phyloP scores from a whole-genome alignment of 2,888 invertebrate species.

The Heliconius ismenius region DNA sequence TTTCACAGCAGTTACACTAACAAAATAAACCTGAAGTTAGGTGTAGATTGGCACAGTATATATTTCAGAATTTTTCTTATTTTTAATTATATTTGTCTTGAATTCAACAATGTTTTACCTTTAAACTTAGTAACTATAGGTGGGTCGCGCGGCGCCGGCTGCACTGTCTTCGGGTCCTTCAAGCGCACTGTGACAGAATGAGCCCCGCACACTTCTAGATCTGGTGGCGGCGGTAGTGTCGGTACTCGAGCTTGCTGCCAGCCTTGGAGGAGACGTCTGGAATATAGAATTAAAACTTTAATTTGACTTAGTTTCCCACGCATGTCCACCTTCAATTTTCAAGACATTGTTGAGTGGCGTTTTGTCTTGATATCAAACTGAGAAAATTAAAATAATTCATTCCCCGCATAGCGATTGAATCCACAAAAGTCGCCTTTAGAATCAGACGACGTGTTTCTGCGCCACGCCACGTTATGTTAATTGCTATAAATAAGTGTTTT shows the following conservation, averaged over 20 bases:
- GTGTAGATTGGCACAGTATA: too few relatives aligned
- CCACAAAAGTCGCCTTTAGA: neutral
- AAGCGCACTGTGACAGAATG: slow-evolving; percentile 84
- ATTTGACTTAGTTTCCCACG: neutral
- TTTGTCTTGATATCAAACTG: too few relatives aligned
- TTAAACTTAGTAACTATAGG: slow-evolving; percentile 95
- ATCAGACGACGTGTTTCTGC: too few relatives aligned
- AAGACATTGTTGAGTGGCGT: too few relatives aligned
- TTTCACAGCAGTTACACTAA: too few relatives aligned
- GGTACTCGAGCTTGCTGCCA: slow-evolving; percentile 94
- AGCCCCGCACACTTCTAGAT: slow-evolving; percentile 88
- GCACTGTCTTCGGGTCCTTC: slow-evolving; percentile 84
- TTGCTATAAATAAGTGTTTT: too few relatives aligned
- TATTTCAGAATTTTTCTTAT: too few relatives aligned
- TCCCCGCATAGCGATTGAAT: neutral
- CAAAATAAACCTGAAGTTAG: too few relatives aligned
- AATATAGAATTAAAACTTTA: neutral
- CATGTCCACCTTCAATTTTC: too few relatives aligned
- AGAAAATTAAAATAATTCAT: too few relatives aligned
- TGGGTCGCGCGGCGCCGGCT: slow-evolving; percentile 87
- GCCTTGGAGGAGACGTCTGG: slow-evolving; percentile 84
- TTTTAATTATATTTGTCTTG: too few relatives aligned
- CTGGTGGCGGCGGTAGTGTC: slow-evolving; percentile 89
- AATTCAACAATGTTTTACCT: slow-evolving; percentile 77
- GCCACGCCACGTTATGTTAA: too few relatives aligned